Percentiles rank a stretch among this genome's conserved stretches.
These are phyloP conservation scores for Slavum lentiscoides DNA, from an alignment of 2,888 invertebrate genomes.

Conservation along the genomic window DNA sequence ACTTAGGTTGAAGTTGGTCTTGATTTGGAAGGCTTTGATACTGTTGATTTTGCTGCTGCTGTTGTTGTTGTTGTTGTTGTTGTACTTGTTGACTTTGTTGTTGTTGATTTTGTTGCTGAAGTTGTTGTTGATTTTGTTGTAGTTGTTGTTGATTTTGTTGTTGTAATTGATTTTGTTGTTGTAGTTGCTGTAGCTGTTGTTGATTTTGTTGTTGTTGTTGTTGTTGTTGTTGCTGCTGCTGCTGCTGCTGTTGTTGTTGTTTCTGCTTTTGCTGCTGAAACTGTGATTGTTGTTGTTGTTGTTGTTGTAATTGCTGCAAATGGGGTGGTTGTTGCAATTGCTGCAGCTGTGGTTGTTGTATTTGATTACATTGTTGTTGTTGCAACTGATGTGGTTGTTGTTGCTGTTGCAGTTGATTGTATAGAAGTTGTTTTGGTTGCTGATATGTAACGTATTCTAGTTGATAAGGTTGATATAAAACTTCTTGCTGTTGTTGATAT, in stretches of 20 bases:
- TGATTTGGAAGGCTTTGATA: conserved; percentile 17
- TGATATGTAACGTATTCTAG: conserved; percentile 45
- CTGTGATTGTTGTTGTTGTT: conserved; percentile 18
- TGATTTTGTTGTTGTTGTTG: conserved; percentile 38
- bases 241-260: conserved; percentile 21
- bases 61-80: conserved; percentile 22
- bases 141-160: conserved; percentile 19
- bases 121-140: conserved; percentile 27
- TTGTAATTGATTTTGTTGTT: neutral
- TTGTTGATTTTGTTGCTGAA: neutral
- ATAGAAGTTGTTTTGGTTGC: conserved; percentile 51
- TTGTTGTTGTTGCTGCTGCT: conserved; percentile 21
- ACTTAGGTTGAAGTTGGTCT: conserved; percentile 16
- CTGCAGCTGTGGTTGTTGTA: neutral
- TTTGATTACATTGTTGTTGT: neutral
- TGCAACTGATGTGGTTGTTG: neutral
- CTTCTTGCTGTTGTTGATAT: conserved; percentile 39
- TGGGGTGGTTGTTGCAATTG: conserved; percentile 26
- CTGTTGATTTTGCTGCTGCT: conserved; percentile 18
- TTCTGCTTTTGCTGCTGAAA: conserved; percentile 11
- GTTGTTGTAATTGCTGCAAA: conserved; percentile 5
- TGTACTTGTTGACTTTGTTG: conserved; percentile 26
- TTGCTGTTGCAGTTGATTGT: conserved; percentile 45
- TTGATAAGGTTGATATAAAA: conserved; percentile 44
- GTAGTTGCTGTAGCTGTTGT: neutral